phyloP scores from a whole-genome alignment of 2,888 invertebrate species.

The Volucella bombylans region DNA sequence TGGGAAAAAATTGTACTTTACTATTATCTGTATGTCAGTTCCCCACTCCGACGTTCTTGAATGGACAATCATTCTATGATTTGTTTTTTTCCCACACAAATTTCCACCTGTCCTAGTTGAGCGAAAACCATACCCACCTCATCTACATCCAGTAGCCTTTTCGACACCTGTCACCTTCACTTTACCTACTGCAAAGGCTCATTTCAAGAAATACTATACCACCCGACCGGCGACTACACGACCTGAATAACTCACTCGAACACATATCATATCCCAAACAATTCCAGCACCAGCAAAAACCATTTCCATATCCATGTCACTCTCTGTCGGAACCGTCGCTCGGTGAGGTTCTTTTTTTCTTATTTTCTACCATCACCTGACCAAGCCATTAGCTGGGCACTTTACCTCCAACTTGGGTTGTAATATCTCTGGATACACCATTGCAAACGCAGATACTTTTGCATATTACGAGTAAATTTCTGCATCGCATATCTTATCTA shows the following conservation, averaged over 20 bases:
- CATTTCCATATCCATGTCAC: constrained; percentile 66
- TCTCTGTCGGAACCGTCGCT: constrained; percentile 15
- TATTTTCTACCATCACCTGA: constrained; percentile 62
- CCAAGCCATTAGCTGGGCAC: constrained; percentile 60
- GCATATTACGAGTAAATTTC: constrained; percentile 8
- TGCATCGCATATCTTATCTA: constrained; percentile 69
- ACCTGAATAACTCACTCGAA: constrained; percentile 66
- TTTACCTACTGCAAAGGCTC: constrained; percentile 55
- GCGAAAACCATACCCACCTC: constrained; percentile 35
- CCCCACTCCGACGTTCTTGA: too few relatives aligned
- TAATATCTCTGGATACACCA: constrained; percentile 45
- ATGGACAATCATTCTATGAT: too few relatives aligned
- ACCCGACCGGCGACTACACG: constrained; percentile 53
- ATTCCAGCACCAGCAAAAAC: constrained; percentile 24
- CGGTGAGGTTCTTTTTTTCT: constrained; percentile 40
- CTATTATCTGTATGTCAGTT: too few relatives aligned
- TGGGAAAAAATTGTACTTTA: too few relatives aligned
- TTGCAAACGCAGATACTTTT: constrained; percentile 49
- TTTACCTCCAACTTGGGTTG: constrained; percentile 30
- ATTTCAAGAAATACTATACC: constrained; percentile 52
- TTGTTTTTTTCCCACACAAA: background rate
- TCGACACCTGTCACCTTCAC: constrained; percentile 72
- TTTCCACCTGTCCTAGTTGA: constrained; percentile 40
- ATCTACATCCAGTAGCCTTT: constrained; percentile 66
- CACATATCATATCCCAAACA: constrained; percentile 59